These are phyloP conservation scores for Olivierus martensii DNA, from an alignment of 1,140 invertebrate species.

Conservation along the genomic window DNA sequence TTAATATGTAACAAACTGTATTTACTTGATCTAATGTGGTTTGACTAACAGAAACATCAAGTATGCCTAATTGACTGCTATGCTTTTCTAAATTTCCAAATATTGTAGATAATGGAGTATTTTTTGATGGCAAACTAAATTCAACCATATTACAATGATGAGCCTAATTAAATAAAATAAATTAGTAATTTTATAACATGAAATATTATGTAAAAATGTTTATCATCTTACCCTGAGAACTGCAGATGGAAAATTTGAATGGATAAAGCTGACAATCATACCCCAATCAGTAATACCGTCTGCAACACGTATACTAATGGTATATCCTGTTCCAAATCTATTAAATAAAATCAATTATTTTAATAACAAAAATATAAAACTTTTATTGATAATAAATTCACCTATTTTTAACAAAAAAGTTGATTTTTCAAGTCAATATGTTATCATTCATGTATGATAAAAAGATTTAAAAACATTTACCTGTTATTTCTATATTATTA, in stretches of 20 bases:
- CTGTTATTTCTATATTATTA: too few relatives aligned
- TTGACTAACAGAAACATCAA: slow-evolving; percentile 59
- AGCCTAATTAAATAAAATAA: slow-evolving; percentile 10
- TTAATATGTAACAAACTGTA: too few relatives aligned
- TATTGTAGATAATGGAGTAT: slow-evolving; percentile 42
- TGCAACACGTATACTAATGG: slow-evolving; percentile 37
- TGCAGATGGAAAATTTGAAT: neutral
- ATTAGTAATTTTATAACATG: neutral
- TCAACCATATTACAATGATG: slow-evolving; percentile 23
- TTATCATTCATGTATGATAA: too few relatives aligned
- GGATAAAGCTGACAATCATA: neutral
- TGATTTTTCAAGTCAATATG: too few relatives aligned
- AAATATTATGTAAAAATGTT: too few relatives aligned
- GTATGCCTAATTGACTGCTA: slow-evolving; percentile 40
- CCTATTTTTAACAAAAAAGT: too few relatives aligned
- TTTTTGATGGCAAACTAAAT: slow-evolving; percentile 28
- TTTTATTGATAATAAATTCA: too few relatives aligned
- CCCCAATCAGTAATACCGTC: neutral
- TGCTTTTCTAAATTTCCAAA: slow-evolving; percentile 47
- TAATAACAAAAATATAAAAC: too few relatives aligned
- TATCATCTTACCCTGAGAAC: neutral
- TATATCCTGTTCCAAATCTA: slow-evolving; percentile 63
- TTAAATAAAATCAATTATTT: neutral
- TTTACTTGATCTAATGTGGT: slow-evolving; percentile 60
- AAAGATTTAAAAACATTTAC: too few relatives aligned